Base-by-base conservation (phyloP, 2,113 vertebrate genomes). In the Hypocryptadius cinnamomeus region DNA sequence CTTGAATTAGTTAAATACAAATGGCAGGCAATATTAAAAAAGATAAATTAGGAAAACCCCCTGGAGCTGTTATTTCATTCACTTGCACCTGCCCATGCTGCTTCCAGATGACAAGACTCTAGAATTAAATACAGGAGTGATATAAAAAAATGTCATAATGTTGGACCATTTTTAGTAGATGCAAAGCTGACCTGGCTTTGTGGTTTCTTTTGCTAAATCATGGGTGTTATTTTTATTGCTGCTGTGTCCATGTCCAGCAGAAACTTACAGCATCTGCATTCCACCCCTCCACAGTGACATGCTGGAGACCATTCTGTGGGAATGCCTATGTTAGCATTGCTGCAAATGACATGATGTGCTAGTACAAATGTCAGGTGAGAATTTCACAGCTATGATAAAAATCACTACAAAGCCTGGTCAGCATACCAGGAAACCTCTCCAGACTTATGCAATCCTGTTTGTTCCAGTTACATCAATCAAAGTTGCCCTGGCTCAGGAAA, bases 391-490 rank as follows among this genome's bases (percentile, higher is more conserved):
- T 80, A 85, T 0, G 21, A 90, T 78, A 95, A 94, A 89, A 95
- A 86, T 71, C 90, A 88, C 76, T 31, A 90, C 64, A 83, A 85
- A 83, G 83, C 40, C 95, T 94, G 85, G 85, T 76, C 82, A 84
- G 63, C 4, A 6, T 80, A 85, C 93, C 85, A 78, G 72, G 82
- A 94, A 95, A 76, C 85, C 72, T 93, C 85, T 94, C 61, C 37
- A 81, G 65, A 19, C 61, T 95, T 94, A 94, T 45, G 57, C 90
- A 97, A 82, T 69, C 57, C 54, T 82, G 72, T 61, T 93, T 87
- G 63, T 77, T 92, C 72, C 80, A 93, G 70, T 79, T 73, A 59
- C 1, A 22, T 90, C 82, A 81, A 54, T 91, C 86, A 94, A 60
- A 89, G 78, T 59, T 84, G 59, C 53, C 47, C 57, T 60, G 69